Base-by-base conservation (phyloP, 2,797 vertebrate species). In the Clarias fuscus region DNA sequence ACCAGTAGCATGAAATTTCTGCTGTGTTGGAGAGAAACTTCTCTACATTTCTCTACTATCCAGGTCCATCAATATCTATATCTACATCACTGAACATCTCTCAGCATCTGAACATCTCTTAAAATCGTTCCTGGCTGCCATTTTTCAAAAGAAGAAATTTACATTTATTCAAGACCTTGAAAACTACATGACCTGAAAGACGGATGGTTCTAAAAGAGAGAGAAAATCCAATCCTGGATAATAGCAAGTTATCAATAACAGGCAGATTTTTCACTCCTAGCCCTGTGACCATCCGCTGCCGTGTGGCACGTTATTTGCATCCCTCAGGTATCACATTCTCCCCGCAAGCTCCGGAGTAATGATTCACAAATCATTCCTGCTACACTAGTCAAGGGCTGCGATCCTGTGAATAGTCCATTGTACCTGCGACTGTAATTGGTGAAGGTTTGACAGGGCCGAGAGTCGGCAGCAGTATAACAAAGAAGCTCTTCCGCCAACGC, bases 371-470 rank as follows among this genome's bases (percentile, higher is more conserved):
- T 99, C 98, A 98, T 97, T 97, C 96, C 96, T 96, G 96, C 96
- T 95, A 96, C 94, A 95, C 97, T 97, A 98, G 96, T 97, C 97
- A 95, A 97, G 97, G 97, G 97, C 97, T 98, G 96, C 96, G 97
- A 98, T 98, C 97, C 96, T 94, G 95, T 98, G 97, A 98, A 98
- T 98, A 97, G 97, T 97, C 97, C 95, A 98, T 98, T 99, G 97
- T 99, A 98, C 96, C 97, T 97, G 97, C 96, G 90, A 97, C 97
- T 98, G 96, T 99, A 99, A 99, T 99, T 99, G 98, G 97, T 97
- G 97, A 96, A 95, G 97, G 96, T 95, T 97, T 98, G 97, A 98
- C 98, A 98, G 96, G 97, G 96, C 96, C 93, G 96, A 96, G 96
- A 96, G 97, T 95, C 97, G 96, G 95, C 97, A 96, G 97, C 96